Conservation (phyloP, 1,140 invertebrate species). For the Heterodera carotae region DNA sequence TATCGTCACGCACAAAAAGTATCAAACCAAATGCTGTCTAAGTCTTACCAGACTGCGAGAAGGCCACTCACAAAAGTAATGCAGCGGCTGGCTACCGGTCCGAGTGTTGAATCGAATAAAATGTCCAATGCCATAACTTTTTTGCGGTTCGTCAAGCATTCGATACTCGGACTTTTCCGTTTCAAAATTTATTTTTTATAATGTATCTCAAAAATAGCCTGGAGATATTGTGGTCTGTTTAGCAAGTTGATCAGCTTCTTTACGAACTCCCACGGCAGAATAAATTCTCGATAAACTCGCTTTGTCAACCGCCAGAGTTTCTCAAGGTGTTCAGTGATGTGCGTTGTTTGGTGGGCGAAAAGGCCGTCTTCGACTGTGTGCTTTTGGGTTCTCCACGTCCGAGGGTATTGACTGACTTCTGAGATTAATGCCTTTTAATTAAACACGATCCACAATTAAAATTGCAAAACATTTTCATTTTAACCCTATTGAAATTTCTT, state of each 20-base stretch:
- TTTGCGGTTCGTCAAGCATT: too few species aligned
- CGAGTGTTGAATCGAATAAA: too few species aligned
- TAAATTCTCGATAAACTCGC: slow-evolving; percentile 64
- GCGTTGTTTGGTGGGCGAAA: slow-evolving; percentile 55
- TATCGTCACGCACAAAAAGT: background rate
- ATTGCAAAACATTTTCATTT: slow-evolving; percentile 13
- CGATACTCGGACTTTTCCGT: too few species aligned
- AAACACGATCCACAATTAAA: too few species aligned
- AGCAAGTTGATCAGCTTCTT: slow-evolving; percentile 65
- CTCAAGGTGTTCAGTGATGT: slow-evolving; percentile 63
- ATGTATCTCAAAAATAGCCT: too few species aligned
- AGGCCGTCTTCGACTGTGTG: slow-evolving; percentile 63
- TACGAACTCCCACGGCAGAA: slow-evolving; percentile 62
- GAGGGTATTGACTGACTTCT: too few species aligned
- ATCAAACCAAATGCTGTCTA: background rate
- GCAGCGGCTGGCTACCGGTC: background rate
- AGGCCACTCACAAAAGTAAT: slow-evolving; percentile 13
- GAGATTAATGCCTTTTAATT: too few species aligned
- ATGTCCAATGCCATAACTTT: too few species aligned
- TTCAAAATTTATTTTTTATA: too few species aligned
- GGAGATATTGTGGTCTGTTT: too few species aligned
- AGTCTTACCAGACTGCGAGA: background rate
- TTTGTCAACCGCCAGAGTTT: slow-evolving; percentile 54
- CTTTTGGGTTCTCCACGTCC: slow-evolving; percentile 63
- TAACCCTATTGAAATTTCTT: slow-evolving; percentile 9